Conservation (phyloP, 1,140 invertebrate species). For the Drosophila varians region DNA sequence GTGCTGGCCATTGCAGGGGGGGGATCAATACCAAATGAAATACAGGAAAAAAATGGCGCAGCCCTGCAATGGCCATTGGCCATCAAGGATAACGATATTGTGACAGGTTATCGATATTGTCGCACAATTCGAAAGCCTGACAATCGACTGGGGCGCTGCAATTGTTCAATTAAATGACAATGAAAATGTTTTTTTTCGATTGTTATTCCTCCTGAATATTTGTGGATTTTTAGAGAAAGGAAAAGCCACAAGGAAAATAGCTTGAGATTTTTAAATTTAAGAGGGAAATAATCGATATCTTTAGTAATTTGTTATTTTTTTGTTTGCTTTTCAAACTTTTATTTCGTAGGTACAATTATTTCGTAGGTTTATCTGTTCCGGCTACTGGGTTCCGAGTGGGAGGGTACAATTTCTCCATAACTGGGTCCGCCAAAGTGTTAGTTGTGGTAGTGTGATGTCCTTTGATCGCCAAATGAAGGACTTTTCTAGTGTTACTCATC, state of each 20-base stretch:
- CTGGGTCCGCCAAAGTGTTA: too few species aligned
- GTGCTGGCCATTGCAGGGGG: neutral
- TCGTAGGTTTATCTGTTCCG: too few species aligned
- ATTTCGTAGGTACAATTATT: conserved; percentile 1
- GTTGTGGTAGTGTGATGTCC: too few species aligned
- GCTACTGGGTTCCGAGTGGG: too few species aligned
- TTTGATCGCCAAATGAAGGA: too few species aligned
- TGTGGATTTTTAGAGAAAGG: too few species aligned
- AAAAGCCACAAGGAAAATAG: too few species aligned
- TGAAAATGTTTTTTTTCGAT: conserved; percentile 20
- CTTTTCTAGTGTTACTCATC: too few species aligned
- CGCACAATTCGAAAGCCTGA: conserved; percentile 26
- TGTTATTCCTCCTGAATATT: too few species aligned
- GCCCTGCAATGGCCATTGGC: conserved; percentile 19
- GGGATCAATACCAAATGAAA: conserved; percentile 4
- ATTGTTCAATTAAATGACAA: conserved; percentile 36
- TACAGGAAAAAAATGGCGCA: neutral
- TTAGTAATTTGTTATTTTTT: neutral
- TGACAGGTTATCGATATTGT: conserved; percentile 46
- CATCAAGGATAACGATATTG: conserved; percentile 31
- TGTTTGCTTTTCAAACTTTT: neutral
- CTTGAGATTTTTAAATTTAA: too few species aligned
- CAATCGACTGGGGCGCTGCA: conserved; percentile 21
- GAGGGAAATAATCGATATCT: too few species aligned
- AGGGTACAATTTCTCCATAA: too few species aligned